These are phyloP conservation scores for Campaea margaritaria DNA, from an alignment of 2,888 invertebrate genomes.

Conservation along the genomic window DNA sequence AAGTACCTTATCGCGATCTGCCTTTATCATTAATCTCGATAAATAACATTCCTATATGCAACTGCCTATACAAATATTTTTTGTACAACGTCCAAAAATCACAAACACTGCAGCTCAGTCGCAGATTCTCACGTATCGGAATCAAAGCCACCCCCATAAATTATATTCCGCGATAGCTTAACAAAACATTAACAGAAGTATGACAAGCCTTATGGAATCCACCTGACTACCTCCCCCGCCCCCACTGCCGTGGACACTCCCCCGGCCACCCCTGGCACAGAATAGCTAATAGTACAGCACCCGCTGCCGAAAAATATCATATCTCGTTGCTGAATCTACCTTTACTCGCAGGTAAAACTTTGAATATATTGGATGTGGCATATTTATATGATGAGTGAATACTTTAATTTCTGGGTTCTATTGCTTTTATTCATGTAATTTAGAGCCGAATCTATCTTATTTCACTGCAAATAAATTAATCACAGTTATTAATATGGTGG, in stretches of 20 bases:
- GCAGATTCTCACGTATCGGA: conserved; percentile 57
- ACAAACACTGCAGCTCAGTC: conserved; percentile 42
- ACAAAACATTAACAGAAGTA: conserved; percentile 45
- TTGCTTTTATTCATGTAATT: too few species aligned
- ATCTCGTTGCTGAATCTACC: conserved; percentile 67
- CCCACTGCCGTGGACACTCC: conserved; percentile 31
- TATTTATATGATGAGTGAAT: conserved; percentile 13
- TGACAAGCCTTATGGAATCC: conserved; percentile 61
- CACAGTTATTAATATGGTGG: too few species aligned
- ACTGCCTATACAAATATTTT: conserved; percentile 37
- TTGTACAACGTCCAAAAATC: conserved; percentile 31
- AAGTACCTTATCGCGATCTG: neutral
- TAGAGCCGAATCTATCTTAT: too few species aligned
- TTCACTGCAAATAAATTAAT: too few species aligned
- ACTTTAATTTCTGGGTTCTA: too few species aligned
- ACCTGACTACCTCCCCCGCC: conserved; percentile 59
- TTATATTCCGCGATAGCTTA: conserved; percentile 49
- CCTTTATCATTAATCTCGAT: neutral
- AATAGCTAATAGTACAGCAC: too few species aligned
- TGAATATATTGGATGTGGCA: conserved; percentile 56
- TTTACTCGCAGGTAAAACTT: conserved; percentile 47
- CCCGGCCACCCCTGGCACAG: conserved; percentile 36
- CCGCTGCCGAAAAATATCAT: conserved; percentile 65
- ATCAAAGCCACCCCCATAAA: conserved; percentile 53
- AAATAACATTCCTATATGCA: neutral